Percentiles rank a stretch among this genome's conserved stretches.
These are phyloP conservation scores for Stegana nigrithorax DNA, from an alignment of 2,888 invertebrate species.

Conservation along the genomic window DNA sequence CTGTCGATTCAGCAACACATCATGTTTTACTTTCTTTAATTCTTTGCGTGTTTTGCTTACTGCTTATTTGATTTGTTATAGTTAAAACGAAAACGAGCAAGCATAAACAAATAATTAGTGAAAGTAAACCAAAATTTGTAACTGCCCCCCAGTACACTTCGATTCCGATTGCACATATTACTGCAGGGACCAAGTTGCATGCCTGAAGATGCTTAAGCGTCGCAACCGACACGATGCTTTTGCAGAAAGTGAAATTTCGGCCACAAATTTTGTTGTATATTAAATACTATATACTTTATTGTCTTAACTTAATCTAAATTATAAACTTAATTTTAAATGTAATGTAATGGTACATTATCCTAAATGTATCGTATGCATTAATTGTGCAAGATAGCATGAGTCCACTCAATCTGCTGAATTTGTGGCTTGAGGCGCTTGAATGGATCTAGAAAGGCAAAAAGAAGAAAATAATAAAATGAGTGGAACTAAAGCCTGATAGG, in stretches of 20 bases:
- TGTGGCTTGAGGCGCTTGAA: conserved; percentile 74
- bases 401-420: conserved; percentile 72
- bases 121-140: conserved; percentile 48
- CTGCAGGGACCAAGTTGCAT: too few relatives aligned
- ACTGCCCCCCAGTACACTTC: background rate
- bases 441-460: too few relatives aligned
- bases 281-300: conserved; percentile 8
- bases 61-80: conserved; percentile 9
- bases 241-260: conserved; percentile 39
- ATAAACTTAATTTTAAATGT: background rate
- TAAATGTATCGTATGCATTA: too few relatives aligned
- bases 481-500: too few relatives aligned
- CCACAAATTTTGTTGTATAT: too few relatives aligned
- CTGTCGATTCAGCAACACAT: too few relatives aligned
- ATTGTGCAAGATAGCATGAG: conserved; percentile 69
- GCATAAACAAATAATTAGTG: conserved; percentile 37
- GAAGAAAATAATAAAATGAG: conserved; percentile 61
- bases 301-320: background rate
- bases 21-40: too few relatives aligned
- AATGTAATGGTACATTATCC: too few relatives aligned
- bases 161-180: background rate
- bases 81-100: conserved; percentile 31
- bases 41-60: too few relatives aligned
- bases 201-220: background rate
- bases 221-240: background rate